phyloP scores from a whole-genome alignment of 2,113 vertebrate species.

The Neopipo cinnamomea region DNA sequence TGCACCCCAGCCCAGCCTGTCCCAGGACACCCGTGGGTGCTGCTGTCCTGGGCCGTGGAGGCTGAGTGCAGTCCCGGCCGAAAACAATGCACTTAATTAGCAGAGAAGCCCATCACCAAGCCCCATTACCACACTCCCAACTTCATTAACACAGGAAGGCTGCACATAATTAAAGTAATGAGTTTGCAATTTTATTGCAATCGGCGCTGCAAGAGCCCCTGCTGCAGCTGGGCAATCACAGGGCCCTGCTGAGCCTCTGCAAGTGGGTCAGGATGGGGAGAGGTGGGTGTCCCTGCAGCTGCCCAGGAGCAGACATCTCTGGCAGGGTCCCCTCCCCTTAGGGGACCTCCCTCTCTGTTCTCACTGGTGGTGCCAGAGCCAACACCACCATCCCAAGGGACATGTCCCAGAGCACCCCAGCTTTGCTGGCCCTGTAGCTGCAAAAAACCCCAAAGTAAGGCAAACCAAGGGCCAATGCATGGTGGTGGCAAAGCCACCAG shows the following conservation, averaged over 20 bases:
- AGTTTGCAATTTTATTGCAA: conserved; percentile 55
- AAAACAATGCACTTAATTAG: conserved; percentile 54
- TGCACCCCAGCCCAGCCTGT: neutral
- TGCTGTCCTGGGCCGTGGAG: neutral
- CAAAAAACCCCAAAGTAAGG: neutral
- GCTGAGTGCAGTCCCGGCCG: fast-evolving
- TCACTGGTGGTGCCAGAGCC: neutral
- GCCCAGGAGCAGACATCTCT: neutral
- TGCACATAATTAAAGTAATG: conserved; percentile 69
- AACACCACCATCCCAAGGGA: neutral
- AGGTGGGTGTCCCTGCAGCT: neutral
- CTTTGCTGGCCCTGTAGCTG: neutral
- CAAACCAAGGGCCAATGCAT: neutral
- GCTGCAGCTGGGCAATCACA: conserved; percentile 18
- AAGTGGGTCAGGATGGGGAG: neutral
- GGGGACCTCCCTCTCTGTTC: neutral
- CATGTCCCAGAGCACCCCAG: fast-evolving
- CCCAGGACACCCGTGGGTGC: neutral
- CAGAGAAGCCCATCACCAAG: conserved; percentile 34
- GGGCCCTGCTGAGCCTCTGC: neutral
- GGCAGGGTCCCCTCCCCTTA: neutral
- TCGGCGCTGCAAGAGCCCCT: neutral
- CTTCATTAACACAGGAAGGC: conserved; percentile 69
- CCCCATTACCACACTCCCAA: conserved; percentile 60
- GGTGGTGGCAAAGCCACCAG: neutral